Percentiles rank a stretch among this genome's conserved stretches.
Evolutionary conservation across 2,797 vertebrate species (phyloP).

Genomic region (Crypturellus tataupa): DNA sequence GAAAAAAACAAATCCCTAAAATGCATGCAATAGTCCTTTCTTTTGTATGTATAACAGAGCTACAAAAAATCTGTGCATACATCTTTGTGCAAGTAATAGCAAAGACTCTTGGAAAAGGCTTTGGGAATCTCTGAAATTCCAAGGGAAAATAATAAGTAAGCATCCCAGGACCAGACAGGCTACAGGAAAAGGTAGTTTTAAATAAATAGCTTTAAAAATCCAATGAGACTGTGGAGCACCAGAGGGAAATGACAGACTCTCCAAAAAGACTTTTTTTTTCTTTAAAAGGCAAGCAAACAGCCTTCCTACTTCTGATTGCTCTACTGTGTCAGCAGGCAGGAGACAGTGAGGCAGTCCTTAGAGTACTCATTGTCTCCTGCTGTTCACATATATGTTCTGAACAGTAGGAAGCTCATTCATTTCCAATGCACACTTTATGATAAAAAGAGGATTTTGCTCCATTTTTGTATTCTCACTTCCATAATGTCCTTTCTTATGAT

Average conservation of each 20-base stretch:
- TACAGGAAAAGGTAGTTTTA: not conserved
- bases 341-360: slow-evolving; percentile 50
- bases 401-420: slow-evolving; percentile 58
- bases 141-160: not conserved
- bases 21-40: not conserved
- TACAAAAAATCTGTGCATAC: not conserved
- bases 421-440: slow-evolving; percentile 38
- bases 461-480: slow-evolving; percentile 63
- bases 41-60: not conserved
- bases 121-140: not conserved
- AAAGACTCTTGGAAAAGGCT: not conserved
- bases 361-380: slow-evolving; percentile 61
- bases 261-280: not conserved
- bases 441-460: slow-evolving; percentile 55
- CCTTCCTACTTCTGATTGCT: slow-evolving; percentile 54
- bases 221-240: not conserved
- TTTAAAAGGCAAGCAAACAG: not conserved
- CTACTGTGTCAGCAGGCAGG: slow-evolving; percentile 21
- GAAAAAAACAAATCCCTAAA: not conserved
- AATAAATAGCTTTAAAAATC: not conserved
- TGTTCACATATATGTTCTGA: slow-evolving; percentile 51
- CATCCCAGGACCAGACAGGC: not conserved
- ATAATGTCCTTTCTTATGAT: slow-evolving; percentile 58
- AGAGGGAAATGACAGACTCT: not conserved
- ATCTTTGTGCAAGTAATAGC: not conserved